Conservation (phyloP, 1,140 invertebrate species). For the Drosophila ambigua region DNA sequence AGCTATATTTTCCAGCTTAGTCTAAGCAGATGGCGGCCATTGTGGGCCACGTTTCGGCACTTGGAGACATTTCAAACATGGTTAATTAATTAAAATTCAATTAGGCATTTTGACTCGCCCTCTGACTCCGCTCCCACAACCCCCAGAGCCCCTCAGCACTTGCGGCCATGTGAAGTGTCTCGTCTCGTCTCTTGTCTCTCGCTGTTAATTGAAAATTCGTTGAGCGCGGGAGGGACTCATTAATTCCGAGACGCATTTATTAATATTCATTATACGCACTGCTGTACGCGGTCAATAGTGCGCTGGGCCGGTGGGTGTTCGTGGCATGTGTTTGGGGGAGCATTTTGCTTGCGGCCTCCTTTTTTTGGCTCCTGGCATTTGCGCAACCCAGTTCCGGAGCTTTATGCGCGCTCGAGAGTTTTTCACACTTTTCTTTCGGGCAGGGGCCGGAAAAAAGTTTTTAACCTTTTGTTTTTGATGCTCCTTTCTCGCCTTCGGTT, state of each 20-base stretch:
- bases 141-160: background rate
- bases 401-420: constrained; percentile 1
- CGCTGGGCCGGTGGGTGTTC: too few species aligned
- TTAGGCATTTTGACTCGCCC: constrained; percentile 32
- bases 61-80: constrained; percentile 45
- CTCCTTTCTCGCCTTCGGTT: constrained; percentile 28
- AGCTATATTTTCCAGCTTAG: constrained; percentile 1
- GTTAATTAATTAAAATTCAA: constrained; percentile 81
- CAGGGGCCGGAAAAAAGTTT: constrained; percentile 29
- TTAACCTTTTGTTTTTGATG: constrained; percentile 74
- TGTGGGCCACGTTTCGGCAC: constrained; percentile 34
- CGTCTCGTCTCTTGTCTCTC: constrained; percentile 31
- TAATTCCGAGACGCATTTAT: constrained; percentile 71
- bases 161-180: constrained; percentile 48
- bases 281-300: constrained; percentile 29
- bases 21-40: constrained; percentile 46
- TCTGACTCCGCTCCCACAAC: background rate
- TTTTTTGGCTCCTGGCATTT: constrained; percentile 47
- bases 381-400: constrained; percentile 50
- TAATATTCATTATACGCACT: constrained; percentile 77
- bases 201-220: constrained; percentile 57
- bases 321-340: constrained; percentile 12
- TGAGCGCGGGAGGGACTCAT: constrained; percentile 28
- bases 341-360: constrained; percentile 35
- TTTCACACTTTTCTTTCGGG: constrained; percentile 23